Base-by-base conservation (phyloP, 2,113 vertebrate species). In the Hirundichthys speculiger region DNA sequence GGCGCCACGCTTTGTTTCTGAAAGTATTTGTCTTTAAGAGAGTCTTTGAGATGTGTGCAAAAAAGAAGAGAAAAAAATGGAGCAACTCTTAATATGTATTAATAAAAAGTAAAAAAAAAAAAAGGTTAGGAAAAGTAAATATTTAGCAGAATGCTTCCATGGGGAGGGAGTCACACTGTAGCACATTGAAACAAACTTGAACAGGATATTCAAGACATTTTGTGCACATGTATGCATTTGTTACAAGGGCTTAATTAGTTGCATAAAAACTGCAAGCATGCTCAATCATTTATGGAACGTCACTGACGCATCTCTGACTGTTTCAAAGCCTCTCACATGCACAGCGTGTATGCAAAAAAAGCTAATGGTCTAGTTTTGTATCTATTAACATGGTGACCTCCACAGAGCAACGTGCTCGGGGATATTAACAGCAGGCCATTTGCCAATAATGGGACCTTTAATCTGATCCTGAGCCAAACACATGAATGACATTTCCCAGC, bases 401-500 rank as follows among this genome's bases (percentile, higher is more conserved):
- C 60, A 47, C 75, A 47, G 63, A 77, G 77, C 48, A 19, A 64
- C 40, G 56, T 25, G 79, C 85, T 85, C 39, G 63, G 71, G 77
- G 86, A 79, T 54, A 69, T 63, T 43, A 85, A 59, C 83, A 79
- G 69, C 63, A 15, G 77, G 80, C 66, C 64, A 41, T 77, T 66
- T 53, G 61, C 69, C 81, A 58, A 76, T 82, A 82, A 88, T 86
- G 81, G 77, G 69, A 68, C 77, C 81, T 84, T 88, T 87, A 87
- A 83, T 86, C 81, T 70, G 74, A 84, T 79, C 50, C 61, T 47
- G 60, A 85, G 79, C 64, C 64, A 69, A 73, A 86, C 86, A 74
- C 82, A 69, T 77, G 78, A 86, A 87, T 87, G 77, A 74, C 86
- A 85, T 85, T 83, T 90, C 81, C 52, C 81, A 69, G 81, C 27